phyloP scores from a whole-genome alignment of 1,140 invertebrate genomes.

The Zaprionus kolodkinae region DNA sequence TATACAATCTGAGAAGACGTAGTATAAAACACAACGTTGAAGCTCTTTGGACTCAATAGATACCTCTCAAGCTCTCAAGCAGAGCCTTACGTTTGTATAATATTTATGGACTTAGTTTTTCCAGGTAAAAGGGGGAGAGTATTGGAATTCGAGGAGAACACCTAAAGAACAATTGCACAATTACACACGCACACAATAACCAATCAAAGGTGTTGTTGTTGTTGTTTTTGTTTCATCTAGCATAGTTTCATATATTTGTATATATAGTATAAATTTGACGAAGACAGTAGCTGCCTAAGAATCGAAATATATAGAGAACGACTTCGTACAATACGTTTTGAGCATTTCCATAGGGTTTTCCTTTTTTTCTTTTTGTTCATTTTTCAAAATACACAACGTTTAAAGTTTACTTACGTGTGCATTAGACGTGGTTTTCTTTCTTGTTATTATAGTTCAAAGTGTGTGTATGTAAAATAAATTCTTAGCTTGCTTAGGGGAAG shows the following conservation, averaged over 20 bases:
- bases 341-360: conserved; percentile 33
- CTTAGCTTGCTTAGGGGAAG: conserved; percentile 75
- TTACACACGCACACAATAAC: conserved; percentile 63
- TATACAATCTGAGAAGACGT: conserved; percentile 65
- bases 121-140: not conserved
- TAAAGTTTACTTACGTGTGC: conserved; percentile 63
- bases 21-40: conserved; percentile 49
- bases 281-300: conserved; percentile 74
- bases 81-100: conserved; percentile 6
- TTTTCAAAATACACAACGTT: conserved; percentile 68
- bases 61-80: conserved; percentile 16
- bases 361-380: conserved; percentile 44
- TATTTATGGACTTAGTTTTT: conserved; percentile 6
- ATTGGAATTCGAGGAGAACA: conserved; percentile 62
- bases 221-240: conserved; percentile 30
- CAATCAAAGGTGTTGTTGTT: conserved; percentile 32
- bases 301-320: conserved; percentile 65
- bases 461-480: conserved; percentile 71
- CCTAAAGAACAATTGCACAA: conserved; percentile 72
- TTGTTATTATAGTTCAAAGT: conserved; percentile 30
- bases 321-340: conserved; percentile 43
- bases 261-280: conserved; percentile 71
- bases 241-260: conserved; percentile 35
- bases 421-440: conserved; percentile 33
- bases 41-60: conserved; percentile 58